Evolutionary conservation across 2,113 vertebrate species (phyloP).

Genomic region (Perca flavescens): DNA sequence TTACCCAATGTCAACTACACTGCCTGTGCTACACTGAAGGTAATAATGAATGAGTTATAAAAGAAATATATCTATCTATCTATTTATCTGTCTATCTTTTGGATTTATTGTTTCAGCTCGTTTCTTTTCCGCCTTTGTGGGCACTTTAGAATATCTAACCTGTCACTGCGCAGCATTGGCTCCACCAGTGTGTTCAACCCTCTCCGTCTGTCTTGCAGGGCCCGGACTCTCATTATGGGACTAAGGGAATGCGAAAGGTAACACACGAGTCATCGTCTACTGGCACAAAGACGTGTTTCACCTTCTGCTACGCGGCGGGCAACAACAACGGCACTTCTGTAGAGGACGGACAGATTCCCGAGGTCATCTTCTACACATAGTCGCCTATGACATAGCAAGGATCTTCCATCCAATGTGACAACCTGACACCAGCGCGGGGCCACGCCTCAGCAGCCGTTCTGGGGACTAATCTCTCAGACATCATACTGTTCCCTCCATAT

Average conservation of each 20-base stretch:
- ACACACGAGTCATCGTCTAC: constrained; percentile 94
- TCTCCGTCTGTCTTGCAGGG: constrained; percentile 80
- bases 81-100: no score
- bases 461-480: constrained; percentile 71
- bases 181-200: background rate
- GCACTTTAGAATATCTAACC: background rate
- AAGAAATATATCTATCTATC: background rate
- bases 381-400: constrained; percentile 47
- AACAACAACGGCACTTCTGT: constrained; percentile 99
- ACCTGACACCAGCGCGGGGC: constrained; percentile 60
- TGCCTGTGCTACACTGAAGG: constrained; percentile 96
- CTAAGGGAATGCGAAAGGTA: constrained; percentile 97
- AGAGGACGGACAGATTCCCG: constrained; percentile 97
- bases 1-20: constrained; percentile 97
- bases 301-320: constrained; percentile 96
- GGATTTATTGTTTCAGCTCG: background rate
- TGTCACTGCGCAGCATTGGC: background rate
- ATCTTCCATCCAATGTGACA: constrained; percentile 77
- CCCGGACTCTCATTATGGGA: constrained; percentile 98
- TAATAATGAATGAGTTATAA: constrained; percentile 51
- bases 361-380: constrained; percentile 99
- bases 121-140: background rate
- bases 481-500: constrained; percentile 64
- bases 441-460: constrained; percentile 63
- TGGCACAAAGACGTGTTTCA: constrained; percentile 96